Evolutionary conservation across 2,797 vertebrate species (phyloP).

Genomic region (Pseudochirops cupreus): DNA sequence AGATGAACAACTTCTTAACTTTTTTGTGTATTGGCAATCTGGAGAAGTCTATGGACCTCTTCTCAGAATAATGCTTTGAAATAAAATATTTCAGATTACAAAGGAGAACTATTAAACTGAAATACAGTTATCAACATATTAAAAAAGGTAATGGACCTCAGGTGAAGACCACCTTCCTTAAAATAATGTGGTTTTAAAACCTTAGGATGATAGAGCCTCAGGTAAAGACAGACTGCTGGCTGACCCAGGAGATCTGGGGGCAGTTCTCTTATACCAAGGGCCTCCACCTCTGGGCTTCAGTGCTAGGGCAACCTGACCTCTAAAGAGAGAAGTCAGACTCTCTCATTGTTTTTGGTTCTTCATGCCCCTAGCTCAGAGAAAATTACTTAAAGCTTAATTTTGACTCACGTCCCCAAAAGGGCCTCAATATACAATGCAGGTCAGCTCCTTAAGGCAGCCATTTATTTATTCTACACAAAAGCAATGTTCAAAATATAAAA

Average conservation of each 20-base stretch:
- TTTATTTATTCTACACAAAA: neutral
- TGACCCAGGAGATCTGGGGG: neutral
- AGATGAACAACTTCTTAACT: neutral
- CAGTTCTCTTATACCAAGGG: neutral
- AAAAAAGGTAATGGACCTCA: neutral
- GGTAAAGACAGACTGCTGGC: neutral
- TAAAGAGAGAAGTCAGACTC: neutral
- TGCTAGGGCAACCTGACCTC: neutral
- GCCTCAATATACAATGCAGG: neutral
- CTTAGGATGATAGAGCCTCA: neutral
- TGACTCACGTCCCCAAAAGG: neutral
- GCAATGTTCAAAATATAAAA: neutral
- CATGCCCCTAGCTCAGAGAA: neutral
- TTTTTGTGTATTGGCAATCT: neutral
- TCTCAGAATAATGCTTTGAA: neutral
- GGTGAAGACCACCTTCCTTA: neutral
- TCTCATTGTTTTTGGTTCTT: neutral
- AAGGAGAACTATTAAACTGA: neutral
- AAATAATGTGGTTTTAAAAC: neutral
- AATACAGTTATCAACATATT: neutral
- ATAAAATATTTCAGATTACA: neutral
- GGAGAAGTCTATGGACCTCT: neutral
- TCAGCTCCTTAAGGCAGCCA: neutral
- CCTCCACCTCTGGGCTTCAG: neutral
- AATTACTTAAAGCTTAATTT: neutral